Evolutionary conservation across 2,797 vertebrate species (phyloP).

Genomic region (Poeciliopsis presidionis): DNA sequence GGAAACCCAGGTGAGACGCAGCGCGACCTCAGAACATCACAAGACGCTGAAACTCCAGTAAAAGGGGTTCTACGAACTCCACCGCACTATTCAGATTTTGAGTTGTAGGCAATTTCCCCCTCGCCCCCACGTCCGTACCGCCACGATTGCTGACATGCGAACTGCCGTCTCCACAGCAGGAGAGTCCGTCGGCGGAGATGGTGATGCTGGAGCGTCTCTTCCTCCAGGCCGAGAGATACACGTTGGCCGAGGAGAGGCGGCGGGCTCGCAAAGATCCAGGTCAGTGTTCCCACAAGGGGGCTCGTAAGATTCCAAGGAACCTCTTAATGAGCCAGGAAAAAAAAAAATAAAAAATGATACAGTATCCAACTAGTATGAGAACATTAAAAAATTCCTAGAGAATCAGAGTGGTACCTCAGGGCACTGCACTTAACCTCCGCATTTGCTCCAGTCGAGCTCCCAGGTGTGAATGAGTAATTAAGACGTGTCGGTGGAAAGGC

Average conservation of each 20-base stretch:
- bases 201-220: conserved; percentile 87
- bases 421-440: conserved; percentile 47
- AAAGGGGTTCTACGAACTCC: neutral
- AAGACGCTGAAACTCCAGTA: neutral
- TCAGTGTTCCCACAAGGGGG: conserved; percentile 51
- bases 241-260: conserved; percentile 78
- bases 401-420: neutral
- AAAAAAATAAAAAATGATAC: neutral
- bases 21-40: neutral
- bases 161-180: conserved; percentile 73
- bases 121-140: neutral
- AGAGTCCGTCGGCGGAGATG: conserved; percentile 85
- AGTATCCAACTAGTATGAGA: neutral
- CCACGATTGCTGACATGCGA: conserved; percentile 1
- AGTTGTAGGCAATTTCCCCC: no score
- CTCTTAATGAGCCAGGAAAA: neutral
- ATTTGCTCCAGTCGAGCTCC: conserved; percentile 35
- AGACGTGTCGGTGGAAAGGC: conserved; percentile 34
- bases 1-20: conserved; percentile 77
- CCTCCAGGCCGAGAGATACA: conserved; percentile 82
- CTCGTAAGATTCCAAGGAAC: neutral
- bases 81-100: neutral
- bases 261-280: conserved; percentile 81
- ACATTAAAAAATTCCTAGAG: conserved; percentile 6
- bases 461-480: conserved; percentile 59